Base-by-base conservation (phyloP, 1,140 invertebrate species). In the Trachelipus rathkii region DNA sequence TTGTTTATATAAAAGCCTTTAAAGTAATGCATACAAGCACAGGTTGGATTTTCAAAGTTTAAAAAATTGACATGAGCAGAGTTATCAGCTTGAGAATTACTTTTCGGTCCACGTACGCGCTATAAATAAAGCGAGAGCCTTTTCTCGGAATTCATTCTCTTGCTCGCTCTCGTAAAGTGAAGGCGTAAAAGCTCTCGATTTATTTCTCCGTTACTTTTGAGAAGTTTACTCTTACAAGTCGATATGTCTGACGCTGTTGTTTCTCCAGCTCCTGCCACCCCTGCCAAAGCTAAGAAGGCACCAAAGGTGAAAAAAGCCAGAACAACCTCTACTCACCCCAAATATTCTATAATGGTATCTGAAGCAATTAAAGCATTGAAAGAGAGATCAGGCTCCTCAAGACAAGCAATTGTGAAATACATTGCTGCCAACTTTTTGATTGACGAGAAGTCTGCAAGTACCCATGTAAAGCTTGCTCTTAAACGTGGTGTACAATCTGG, bases 321-420 rank as follows among this genome's bases (percentile, higher is more conserved):
- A 79, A 68, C 53, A 23, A 72, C 21, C 0, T 46, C 84, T 5
- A 79, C 79, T 68, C 86, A 86, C 80, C 86, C 86, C 5, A 78
- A 82, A n/a, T 77, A 84, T 7, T 72, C 82, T 19, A 77, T 79
- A 33, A 84, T 86, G 86, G 84, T 91, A 6, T 86, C 84, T 76
- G 86, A 84, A 72, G 89, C 89, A 13, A 90, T 91, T 80, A 86
- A 85, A 71, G 85, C 84, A 46, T 83, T 91, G 74, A 89, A 90
- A 77, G 89, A 90, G 79, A 85, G 87, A 69, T 86, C 86, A 72
- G 89, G 89, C 15, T 89, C 88, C 0, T 89, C 89, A 0, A 83
- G 89, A 45, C 86, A 88, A 79, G 89, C 89, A 10, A 90, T 90
- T 83, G 89, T 90, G 83, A 90, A 90, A 82, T 90, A 89, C 84